Base-by-base conservation (phyloP, 2,888 invertebrate genomes). In the Mythimna ferrago region DNA sequence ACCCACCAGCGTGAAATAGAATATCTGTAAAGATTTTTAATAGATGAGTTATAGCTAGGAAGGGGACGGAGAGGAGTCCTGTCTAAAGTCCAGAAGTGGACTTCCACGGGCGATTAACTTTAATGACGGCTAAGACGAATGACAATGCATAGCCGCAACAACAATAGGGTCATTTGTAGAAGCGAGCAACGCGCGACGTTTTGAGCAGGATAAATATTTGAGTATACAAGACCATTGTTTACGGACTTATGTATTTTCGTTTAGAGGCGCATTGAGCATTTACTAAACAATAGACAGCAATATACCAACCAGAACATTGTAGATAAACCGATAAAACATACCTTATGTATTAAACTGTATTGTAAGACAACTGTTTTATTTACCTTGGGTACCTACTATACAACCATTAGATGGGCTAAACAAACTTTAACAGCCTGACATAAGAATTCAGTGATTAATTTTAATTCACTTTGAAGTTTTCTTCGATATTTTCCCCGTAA, bases 51-150 rank as follows among this genome's bases (percentile, higher is more conserved):
- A 54, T 81, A 35, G 48, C 44, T 44, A 44, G 14, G 44, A 44
- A 44, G 44, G 44, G 44, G 14, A 41, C 38, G 54, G 19, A 61
- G 69, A 65, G 64, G 76, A 78, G 54, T 58, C 35, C 68, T 68
- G 65, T 58, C 82, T 57, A 65, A 65, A 68, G 78, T 78, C 68
- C 68, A 81, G 54, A 41, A 76, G 58, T 76, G 69, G 61, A 63
- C 76, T 63, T 81, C 62, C 32, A 53, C 64, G 74, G 48, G 38
- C 48, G 21, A 44, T 80, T 78, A 78, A 73, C 66, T 64, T 41
- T 77, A 74, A 77, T 80, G 67, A 80, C 67, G 56, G 62, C 51
- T 58, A 63, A 66, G 54, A 81, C 54, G 62, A 81, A 81, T 81
- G 81, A 78, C 64, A 68, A 66, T 81, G 76, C 76, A 68, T 48